phyloP scores from a whole-genome alignment of 2,797 vertebrate species.

The Malurus splendens region DNA sequence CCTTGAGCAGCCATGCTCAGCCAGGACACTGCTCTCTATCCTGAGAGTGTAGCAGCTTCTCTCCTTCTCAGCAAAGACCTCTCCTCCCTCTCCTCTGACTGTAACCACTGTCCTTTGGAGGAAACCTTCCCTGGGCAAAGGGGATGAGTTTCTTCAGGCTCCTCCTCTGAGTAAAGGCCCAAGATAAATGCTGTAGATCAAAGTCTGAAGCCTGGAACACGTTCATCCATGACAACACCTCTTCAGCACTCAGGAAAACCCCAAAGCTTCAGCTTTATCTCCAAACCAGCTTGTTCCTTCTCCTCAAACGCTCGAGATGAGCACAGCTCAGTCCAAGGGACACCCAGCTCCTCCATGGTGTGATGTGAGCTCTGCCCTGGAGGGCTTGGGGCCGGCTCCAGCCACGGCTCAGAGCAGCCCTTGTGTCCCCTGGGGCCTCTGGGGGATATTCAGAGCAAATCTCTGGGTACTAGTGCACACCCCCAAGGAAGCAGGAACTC shows the following conservation, averaged over 20 bases:
- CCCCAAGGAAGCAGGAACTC: neutral
- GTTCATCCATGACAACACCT: neutral
- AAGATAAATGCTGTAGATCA: neutral
- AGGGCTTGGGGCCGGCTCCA: neutral
- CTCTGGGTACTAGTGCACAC: neutral
- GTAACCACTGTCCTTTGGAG: neutral
- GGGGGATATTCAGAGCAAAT: neutral
- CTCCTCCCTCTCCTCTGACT: neutral
- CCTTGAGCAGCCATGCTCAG: rapidly evolving
- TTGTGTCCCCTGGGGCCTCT: neutral
- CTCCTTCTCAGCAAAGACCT: neutral
- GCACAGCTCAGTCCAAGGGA: neutral
- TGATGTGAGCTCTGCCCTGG: neutral
- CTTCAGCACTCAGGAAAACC: neutral
- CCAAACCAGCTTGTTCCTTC: neutral
- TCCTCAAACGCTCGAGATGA: neutral
- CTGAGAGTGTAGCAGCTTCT: too few species aligned
- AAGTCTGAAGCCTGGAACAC: neutral
- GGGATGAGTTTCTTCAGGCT: neutral
- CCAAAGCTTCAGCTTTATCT: neutral
- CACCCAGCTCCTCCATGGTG: neutral
- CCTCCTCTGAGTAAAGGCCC: neutral
- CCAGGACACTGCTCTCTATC: neutral
- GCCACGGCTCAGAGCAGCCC: neutral
- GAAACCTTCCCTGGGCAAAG: neutral